Evolutionary conservation across 2,797 vertebrate genomes (phyloP).

Genomic region (Urocyon cinereoargenteus): DNA sequence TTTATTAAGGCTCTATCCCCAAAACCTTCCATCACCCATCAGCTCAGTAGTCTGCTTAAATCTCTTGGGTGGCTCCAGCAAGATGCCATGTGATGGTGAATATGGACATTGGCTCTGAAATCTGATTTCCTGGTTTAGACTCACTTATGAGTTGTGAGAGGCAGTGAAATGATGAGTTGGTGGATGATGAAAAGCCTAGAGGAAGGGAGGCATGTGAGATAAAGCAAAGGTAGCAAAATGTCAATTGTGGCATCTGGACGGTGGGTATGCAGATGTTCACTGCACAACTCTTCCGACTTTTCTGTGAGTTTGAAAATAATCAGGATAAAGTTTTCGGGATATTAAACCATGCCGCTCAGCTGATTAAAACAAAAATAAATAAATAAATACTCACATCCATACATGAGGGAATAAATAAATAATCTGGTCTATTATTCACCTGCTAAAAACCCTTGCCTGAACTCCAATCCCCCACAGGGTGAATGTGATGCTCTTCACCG

Average conservation of each 20-base stretch:
- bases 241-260: rapidly evolving
- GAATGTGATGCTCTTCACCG: not conserved
- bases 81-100: rapidly evolving
- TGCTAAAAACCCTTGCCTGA: not conserved
- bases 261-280: rapidly evolving
- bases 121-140: not conserved
- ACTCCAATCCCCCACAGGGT: not conserved
- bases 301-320: not conserved
- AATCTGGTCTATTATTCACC: too few relatives aligned
- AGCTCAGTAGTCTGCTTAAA: not conserved
- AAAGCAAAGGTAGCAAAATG: not conserved
- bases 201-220: not conserved
- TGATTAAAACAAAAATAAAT: not conserved
- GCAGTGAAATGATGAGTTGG: not conserved
- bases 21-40: not conserved
- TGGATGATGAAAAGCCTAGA: rapidly evolving
- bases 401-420: not conserved
- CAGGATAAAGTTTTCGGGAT: not conserved
- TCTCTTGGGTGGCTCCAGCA: not conserved
- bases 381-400: not conserved
- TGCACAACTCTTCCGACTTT: not conserved
- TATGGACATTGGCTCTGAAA: rapidly evolving
- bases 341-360: not conserved
- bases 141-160: not conserved
- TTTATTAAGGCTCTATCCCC: not conserved